Percentiles rank a stretch among this genome's conserved stretches.
phyloP scores from a whole-genome alignment of 1,140 invertebrate species.

The Drosophila seguyi region DNA sequence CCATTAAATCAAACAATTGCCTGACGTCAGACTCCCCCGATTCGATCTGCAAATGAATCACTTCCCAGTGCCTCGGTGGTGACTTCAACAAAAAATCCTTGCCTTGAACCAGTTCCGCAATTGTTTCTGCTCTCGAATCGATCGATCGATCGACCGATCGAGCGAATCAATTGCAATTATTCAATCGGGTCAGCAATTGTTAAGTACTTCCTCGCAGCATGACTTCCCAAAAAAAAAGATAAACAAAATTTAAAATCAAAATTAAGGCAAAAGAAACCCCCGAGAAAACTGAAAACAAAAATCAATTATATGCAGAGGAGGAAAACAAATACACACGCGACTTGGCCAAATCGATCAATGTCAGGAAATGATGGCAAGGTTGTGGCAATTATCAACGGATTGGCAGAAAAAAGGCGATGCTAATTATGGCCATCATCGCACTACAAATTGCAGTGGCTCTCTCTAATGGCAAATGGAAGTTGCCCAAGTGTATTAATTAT shows the following conservation, averaged over 20 bases:
- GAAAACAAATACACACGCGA: slow-evolving; percentile 38
- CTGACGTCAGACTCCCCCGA: slow-evolving; percentile 37
- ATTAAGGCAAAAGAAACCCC: background rate
- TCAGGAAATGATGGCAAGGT: slow-evolving; percentile 83
- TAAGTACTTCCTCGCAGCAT: slow-evolving; percentile 59
- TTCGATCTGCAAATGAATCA: slow-evolving; percentile 39
- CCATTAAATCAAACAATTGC: slow-evolving; percentile 48
- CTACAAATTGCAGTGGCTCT: slow-evolving; percentile 50
- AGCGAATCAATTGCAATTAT: slow-evolving; percentile 38
- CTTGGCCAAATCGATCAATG: slow-evolving; percentile 78
- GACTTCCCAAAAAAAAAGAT: slow-evolving; percentile 56
- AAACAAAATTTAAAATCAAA: background rate
- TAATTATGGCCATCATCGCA: slow-evolving; percentile 56
- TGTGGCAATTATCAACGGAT: slow-evolving; percentile 69
- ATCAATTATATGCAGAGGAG: slow-evolving; percentile 66
- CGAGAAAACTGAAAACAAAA: slow-evolving; percentile 37
- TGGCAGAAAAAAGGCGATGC: slow-evolving; percentile 27
- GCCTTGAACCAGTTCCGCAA: slow-evolving; percentile 46
- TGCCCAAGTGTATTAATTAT: slow-evolving; percentile 81
- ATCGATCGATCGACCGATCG: slow-evolving; percentile 37
- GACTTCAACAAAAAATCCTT: slow-evolving; percentile 33
- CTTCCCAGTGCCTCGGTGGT: slow-evolving; percentile 2
- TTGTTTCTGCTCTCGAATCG: slow-evolving; percentile 44
- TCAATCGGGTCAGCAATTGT: slow-evolving; percentile 60
- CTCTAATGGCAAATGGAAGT: slow-evolving; percentile 79